Conservation (phyloP, 2,888 invertebrate genomes). For the Nemapogon koenigi region DNA sequence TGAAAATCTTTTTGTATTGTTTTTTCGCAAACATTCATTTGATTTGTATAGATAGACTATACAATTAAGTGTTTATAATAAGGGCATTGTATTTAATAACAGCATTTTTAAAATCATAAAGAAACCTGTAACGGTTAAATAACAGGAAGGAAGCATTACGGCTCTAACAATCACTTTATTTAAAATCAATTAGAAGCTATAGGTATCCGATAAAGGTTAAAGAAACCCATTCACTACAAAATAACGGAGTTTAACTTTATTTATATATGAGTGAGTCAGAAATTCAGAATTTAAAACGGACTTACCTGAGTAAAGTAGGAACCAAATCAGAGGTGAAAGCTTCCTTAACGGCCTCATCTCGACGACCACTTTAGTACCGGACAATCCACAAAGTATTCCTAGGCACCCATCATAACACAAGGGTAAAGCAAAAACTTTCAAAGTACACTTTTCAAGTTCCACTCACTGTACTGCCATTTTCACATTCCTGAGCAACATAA, state of each 20-base stretch:
- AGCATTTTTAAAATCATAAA: too few species aligned
- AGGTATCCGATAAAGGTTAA: too few species aligned
- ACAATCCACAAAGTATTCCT: conserved; percentile 31
- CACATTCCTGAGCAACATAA: not conserved
- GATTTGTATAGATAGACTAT: too few species aligned
- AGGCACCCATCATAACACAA: conserved; percentile 32
- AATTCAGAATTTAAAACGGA: conserved; percentile 34
- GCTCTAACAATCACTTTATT: too few species aligned
- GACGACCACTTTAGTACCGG: conserved; percentile 32
- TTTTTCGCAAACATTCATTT: too few species aligned
- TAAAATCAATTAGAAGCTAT: too few species aligned
- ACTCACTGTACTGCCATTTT: not conserved
- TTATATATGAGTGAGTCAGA: conserved; percentile 32
- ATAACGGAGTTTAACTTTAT: not conserved
- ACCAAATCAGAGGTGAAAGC: conserved; percentile 54
- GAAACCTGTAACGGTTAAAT: too few species aligned
- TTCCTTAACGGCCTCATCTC: conserved; percentile 47
- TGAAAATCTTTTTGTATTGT: too few species aligned
- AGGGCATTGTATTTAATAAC: too few species aligned
- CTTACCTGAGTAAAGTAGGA: conserved; percentile 60
- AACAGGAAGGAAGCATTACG: too few species aligned
- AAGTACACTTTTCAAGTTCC: not conserved
- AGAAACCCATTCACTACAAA: too few species aligned
- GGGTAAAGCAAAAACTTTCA: not conserved
- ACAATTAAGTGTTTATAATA: too few species aligned